Evolutionary conservation across 2,113 vertebrate species (phyloP).

Genomic region (Dicaeum eximium): DNA sequence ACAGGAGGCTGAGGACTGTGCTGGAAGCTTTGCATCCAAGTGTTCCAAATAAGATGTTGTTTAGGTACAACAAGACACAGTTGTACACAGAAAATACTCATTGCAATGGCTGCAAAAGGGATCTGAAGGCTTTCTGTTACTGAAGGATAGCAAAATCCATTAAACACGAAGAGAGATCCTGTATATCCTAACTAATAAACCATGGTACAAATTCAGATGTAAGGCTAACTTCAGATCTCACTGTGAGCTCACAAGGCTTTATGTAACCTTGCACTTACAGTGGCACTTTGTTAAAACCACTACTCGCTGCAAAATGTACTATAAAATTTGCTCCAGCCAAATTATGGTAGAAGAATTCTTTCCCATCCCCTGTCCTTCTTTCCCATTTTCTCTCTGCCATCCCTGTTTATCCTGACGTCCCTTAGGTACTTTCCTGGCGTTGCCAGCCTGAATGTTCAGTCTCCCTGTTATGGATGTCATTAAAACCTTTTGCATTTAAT

Average conservation of each 20-base stretch:
- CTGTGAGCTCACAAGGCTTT: background rate
- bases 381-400: background rate
- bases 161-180: background rate
- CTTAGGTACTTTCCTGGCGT: background rate
- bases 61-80: background rate
- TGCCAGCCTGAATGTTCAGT: background rate
- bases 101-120: background rate
- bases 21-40: background rate
- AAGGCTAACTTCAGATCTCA: background rate
- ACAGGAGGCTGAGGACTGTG: background rate
- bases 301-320: background rate
- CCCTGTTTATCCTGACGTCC: background rate
- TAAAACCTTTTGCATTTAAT: background rate
- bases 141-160: background rate
- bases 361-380: background rate
- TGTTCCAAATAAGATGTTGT: background rate
- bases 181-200: background rate
- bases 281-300: background rate
- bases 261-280: background rate
- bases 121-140: background rate
- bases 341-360: background rate
- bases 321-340: background rate
- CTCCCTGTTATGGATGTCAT: background rate
- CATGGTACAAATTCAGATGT: background rate
- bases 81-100: background rate